phyloP scores from a whole-genome alignment of 2,797 vertebrate genomes.

The Synanceia verrucosa region DNA sequence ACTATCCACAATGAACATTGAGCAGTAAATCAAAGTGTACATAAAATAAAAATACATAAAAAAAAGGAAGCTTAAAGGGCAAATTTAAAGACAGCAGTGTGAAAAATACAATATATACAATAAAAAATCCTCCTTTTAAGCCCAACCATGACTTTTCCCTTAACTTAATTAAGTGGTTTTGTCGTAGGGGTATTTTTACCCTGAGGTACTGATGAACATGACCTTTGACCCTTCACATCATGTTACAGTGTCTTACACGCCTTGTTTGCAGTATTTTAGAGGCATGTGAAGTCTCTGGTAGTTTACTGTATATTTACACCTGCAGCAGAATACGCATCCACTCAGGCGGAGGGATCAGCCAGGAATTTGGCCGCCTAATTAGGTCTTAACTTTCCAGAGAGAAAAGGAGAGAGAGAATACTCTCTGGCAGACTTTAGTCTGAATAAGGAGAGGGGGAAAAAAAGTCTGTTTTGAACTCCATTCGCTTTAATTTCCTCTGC shows the following conservation, averaged over 20 bases:
- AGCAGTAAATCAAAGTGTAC: too few relatives aligned
- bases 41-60: too few relatives aligned
- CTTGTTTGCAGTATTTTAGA: background rate
- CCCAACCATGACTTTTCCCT: too few relatives aligned
- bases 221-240: background rate
- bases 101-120: too few relatives aligned
- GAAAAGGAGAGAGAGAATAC: conserved; percentile 77
- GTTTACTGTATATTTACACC: conserved; percentile 62
- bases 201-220: background rate
- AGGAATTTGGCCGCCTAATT: conserved; percentile 93
- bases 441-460: conserved; percentile 67
- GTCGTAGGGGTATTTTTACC: background rate
- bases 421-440: conserved; percentile 84
- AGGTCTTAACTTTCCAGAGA: conserved; percentile 88
- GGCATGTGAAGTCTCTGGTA: conserved; percentile 7
- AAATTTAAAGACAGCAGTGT: too few relatives aligned
- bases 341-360: conserved; percentile 85
- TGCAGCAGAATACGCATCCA: conserved; percentile 79
- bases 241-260: background rate
- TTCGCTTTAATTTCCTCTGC: conserved; percentile 95
- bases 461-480: conserved; percentile 73
- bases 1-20: too few relatives aligned
- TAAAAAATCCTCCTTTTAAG: too few relatives aligned
- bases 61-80: too few relatives aligned
- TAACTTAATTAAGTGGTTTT: too few relatives aligned